A percentile compares a stretch with the other conserved stretches of the same genome.
Conservation (phyloP, 1,140 invertebrate genomes). For the Halyomorpha halys region DNA sequence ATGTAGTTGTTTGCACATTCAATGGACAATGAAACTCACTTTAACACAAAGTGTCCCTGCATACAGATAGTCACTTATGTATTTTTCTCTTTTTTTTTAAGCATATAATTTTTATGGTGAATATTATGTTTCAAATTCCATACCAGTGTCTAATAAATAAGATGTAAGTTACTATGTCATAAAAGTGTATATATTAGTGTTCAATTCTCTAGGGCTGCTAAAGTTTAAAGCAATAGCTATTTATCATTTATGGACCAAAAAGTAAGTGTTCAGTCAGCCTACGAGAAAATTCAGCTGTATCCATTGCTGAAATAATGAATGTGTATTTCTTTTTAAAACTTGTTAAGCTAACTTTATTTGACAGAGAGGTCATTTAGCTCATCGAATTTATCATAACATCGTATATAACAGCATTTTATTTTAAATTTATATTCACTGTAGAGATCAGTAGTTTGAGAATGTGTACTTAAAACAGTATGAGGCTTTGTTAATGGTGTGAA, state of each 20-base stretch:
- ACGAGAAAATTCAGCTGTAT: background rate
- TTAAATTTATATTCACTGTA: background rate
- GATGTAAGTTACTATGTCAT: background rate
- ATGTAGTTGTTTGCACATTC: too few species aligned
- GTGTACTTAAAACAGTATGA: background rate
- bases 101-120: background rate
- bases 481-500: background rate
- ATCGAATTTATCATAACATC: background rate
- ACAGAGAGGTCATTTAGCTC: background rate
- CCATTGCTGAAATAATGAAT: background rate
- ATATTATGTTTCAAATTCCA: background rate
- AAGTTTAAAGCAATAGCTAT: background rate
- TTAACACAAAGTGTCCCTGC: too few species aligned
- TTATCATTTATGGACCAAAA: constrained; percentile 9
- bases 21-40: too few species aligned
- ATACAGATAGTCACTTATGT: too few species aligned
- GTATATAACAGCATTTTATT: background rate
- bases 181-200: background rate
- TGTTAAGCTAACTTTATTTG: background rate
- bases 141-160: background rate
- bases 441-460: constrained; percentile 1
- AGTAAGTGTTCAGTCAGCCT: background rate
- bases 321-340: background rate
- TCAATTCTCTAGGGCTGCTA: background rate
- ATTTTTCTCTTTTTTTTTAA: background rate